Percentiles rank a stretch among this genome's conserved stretches.
These are phyloP conservation scores for Lacanobia wlatinum DNA, from an alignment of 2,888 invertebrate genomes.

Conservation along the genomic window DNA sequence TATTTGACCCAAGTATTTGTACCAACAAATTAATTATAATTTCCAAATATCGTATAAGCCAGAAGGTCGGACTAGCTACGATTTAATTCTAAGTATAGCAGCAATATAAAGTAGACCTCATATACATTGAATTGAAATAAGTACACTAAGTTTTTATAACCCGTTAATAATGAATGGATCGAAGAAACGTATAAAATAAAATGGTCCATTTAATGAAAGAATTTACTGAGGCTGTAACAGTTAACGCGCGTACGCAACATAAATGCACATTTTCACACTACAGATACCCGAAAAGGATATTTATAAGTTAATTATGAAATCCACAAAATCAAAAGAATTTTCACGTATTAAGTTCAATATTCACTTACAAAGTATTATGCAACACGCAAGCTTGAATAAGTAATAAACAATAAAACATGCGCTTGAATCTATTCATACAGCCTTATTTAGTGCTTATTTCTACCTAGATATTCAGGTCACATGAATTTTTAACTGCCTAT, in stretches of 20 bases:
- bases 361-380: constrained; percentile 20
- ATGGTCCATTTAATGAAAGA: constrained; percentile 12
- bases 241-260: constrained; percentile 29
- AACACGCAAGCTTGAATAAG: constrained; percentile 9
- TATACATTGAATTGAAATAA: constrained; percentile 31
- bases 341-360: neutral
- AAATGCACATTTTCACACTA: constrained; percentile 26
- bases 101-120: constrained; percentile 32
- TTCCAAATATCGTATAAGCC: constrained; percentile 25
- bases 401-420: constrained; percentile 23
- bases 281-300: constrained; percentile 5
- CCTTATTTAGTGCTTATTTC: constrained; percentile 44
- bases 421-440: constrained; percentile 12
- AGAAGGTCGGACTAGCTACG: constrained; percentile 24
- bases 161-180: constrained; percentile 16
- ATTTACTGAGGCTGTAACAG: constrained; percentile 31
- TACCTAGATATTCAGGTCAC: constrained; percentile 54
- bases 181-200: constrained; percentile 29
- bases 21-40: constrained; percentile 37
- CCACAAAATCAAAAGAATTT: constrained; percentile 7
- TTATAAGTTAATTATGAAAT: constrained; percentile 9
- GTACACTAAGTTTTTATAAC: constrained; percentile 8
- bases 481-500: constrained; percentile 48
- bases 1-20: constrained; percentile 36
- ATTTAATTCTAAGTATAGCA: constrained; percentile 25